Evolutionary conservation across 1,140 invertebrate genomes (phyloP).

Genomic region (Cydia splendana): DNA sequence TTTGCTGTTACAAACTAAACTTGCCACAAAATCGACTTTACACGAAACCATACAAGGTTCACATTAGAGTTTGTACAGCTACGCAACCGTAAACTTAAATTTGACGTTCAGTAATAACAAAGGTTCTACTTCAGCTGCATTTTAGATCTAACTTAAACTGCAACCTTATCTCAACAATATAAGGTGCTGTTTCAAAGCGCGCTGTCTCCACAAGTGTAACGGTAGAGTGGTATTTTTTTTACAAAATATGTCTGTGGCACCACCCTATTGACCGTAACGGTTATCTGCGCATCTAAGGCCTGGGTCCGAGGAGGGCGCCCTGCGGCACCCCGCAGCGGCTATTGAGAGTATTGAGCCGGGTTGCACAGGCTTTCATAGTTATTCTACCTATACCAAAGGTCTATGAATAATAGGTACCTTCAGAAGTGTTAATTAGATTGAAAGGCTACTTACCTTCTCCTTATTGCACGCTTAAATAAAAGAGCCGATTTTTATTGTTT

Average conservation of each 20-base stretch:
- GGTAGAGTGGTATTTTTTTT: not conserved
- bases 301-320: not conserved
- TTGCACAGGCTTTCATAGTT: too few species aligned
- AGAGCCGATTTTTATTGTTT: too few species aligned
- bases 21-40: slow-evolving; percentile 35
- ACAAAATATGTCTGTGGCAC: slow-evolving; percentile 17
- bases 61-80: slow-evolving; percentile 35
- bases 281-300: slow-evolving; percentile 16
- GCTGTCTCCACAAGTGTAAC: not conserved
- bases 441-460: too few species aligned
- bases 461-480: too few species aligned
- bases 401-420: too few species aligned
- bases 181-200: not conserved
- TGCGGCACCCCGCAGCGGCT: too few species aligned
- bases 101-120: slow-evolving; percentile 16
- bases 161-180: not conserved
- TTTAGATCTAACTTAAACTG: not conserved
- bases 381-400: too few species aligned
- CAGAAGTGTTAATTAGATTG: too few species aligned
- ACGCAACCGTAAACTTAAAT: not conserved
- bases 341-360: too few species aligned
- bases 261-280: slow-evolving; percentile 31
- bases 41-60: slow-evolving; percentile 24
- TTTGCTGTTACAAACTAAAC: slow-evolving; percentile 22
- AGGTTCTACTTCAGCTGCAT: not conserved